phyloP scores from a whole-genome alignment of 2,888 invertebrate species.

The Vannuccia rotundouncinata region DNA sequence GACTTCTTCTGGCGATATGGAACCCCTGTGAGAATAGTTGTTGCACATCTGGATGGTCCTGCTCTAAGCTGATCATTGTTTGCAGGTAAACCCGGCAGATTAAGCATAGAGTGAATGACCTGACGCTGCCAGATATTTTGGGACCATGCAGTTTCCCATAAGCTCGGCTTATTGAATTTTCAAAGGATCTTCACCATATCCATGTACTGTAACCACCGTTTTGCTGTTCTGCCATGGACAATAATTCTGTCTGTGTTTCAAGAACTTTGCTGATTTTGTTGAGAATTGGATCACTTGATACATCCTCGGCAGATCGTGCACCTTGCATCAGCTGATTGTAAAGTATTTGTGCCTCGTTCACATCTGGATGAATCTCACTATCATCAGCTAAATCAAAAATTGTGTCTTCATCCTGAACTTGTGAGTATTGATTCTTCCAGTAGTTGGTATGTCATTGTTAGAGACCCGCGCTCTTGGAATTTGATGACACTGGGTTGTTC shows the following conservation, averaged over 20 bases:
- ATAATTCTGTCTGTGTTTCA: too few relatives aligned
- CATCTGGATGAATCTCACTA: too few relatives aligned
- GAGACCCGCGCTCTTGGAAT: neutral
- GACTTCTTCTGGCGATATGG: neutral
- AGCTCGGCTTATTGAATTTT: neutral
- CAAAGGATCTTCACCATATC: constrained; percentile 12
- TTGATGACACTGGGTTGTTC: neutral
- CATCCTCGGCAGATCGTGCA: too few relatives aligned
- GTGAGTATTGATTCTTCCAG: neutral
- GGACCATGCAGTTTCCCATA: neutral
- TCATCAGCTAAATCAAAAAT: too few relatives aligned
- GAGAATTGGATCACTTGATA: too few relatives aligned
- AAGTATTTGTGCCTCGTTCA: too few relatives aligned
- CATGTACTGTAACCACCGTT: constrained; percentile 28
- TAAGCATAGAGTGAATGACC: constrained; percentile 42
- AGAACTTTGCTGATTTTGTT: too few relatives aligned
- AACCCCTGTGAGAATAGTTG: neutral
- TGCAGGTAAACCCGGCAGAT: constrained; percentile 41
- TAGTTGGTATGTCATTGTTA: neutral
- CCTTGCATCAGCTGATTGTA: too few relatives aligned
- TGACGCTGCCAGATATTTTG: constrained; percentile 42
- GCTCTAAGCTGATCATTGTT: constrained; percentile 38
- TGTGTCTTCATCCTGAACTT: too few relatives aligned
- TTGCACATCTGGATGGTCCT: constrained; percentile 29
- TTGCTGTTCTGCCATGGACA: too few relatives aligned